Conservation (phyloP, 2,888 invertebrate genomes). For the Mesorhabditis spiculigera region DNA sequence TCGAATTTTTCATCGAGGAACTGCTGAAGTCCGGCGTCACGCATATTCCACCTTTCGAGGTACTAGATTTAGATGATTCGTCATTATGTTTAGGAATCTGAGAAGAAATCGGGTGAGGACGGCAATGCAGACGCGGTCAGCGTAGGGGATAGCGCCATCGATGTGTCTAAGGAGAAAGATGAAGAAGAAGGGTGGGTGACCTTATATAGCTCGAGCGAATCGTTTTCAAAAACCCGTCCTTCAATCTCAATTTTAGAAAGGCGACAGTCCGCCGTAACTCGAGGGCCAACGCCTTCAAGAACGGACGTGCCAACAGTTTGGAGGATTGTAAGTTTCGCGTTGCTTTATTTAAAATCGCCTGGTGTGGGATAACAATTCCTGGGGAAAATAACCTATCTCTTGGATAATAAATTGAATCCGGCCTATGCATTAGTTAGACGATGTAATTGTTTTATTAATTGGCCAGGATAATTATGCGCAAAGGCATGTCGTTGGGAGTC, state of each 20-base stretch:
- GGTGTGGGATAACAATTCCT: too few species aligned
- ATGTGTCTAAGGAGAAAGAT: conserved; percentile 34
- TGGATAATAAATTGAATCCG: too few species aligned
- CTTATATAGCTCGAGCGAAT: too few species aligned
- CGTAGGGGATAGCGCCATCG: conserved; percentile 45
- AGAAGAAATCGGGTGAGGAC: conserved; percentile 5
- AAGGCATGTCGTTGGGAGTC: too few species aligned
- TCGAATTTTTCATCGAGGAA: conserved; percentile 80
- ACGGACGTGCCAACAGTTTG: neutral
- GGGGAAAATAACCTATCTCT: too few species aligned
- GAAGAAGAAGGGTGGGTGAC: conserved; percentile 10
- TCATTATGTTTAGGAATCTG: neutral
- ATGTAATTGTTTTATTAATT: too few species aligned
- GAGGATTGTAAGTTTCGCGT: neutral
- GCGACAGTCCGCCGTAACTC: neutral
- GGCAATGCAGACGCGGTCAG: conserved; percentile 19
- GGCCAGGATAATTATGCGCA: too few species aligned
- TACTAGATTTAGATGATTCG: conserved; percentile 2
- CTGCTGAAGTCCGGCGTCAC: conserved; percentile 74
- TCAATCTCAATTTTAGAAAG: neutral
- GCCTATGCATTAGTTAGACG: too few species aligned
- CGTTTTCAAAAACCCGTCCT: too few species aligned
- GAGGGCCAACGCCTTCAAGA: neutral
- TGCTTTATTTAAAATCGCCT: too few species aligned
- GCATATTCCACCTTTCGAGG: conserved; percentile 64